Conservation (phyloP, 2,888 invertebrate species). For the Diplazon laetatorius region DNA sequence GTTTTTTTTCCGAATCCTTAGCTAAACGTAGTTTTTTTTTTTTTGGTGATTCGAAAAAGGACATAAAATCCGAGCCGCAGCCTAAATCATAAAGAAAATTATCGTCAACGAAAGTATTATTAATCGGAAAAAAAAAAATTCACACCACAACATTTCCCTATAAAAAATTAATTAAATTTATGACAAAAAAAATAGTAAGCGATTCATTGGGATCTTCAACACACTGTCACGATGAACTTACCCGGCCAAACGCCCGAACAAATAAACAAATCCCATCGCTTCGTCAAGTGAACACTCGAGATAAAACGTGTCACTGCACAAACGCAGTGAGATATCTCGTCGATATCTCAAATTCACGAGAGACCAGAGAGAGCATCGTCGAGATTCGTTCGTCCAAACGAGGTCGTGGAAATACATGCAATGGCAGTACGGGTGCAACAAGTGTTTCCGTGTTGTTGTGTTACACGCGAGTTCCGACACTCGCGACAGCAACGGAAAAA, state of each 20-base stretch:
- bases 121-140: no score
- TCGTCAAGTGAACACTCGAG: neutral
- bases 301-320: constrained; percentile 8
- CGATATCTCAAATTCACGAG: neutral
- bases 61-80: no score
- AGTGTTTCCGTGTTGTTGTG: constrained; percentile 27
- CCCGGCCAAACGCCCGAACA: neutral
- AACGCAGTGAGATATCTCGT: neutral
- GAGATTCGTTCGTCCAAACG: constrained; percentile 5
- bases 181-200: no score
- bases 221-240: neutral
- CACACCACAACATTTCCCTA: no score
- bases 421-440: constrained; percentile 1
- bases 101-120: no score
- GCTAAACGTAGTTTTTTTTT: no score
- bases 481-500: neutral
- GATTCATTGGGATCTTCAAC: neutral
- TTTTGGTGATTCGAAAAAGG: no score
- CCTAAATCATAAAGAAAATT: no score
- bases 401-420: neutral
- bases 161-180: no score
- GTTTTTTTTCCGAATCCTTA: no score
- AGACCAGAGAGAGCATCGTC: neutral
- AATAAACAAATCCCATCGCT: constrained; percentile 1
- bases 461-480: neutral